Conservation (phyloP, 2,797 vertebrate genomes). For the Valencia hispanica region DNA sequence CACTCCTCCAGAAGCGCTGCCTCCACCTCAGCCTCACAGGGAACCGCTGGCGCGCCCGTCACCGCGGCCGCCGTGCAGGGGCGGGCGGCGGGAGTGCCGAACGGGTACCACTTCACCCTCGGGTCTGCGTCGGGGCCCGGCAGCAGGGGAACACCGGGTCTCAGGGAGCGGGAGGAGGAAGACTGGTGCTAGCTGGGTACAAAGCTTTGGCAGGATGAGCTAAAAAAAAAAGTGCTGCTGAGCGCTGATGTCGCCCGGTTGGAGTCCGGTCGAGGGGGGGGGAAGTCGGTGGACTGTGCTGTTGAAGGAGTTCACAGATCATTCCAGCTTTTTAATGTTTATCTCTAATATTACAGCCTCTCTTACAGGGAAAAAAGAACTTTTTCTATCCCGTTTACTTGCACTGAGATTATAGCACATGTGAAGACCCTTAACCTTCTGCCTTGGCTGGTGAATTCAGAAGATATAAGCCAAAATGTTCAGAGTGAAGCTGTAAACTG, state of each 20-base stretch:
- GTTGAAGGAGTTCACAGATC: conserved; percentile 51
- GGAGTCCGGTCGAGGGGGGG: conserved; percentile 19
- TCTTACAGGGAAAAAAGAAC: conserved; percentile 45
- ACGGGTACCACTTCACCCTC: conserved; percentile 94
- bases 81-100: conserved; percentile 88
- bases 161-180: conserved; percentile 89
- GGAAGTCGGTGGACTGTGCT: conserved; percentile 46
- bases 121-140: conserved; percentile 79
- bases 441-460: conserved; percentile 68
- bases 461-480: conserved; percentile 68
- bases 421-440: conserved; percentile 64
- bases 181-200: conserved; percentile 92
- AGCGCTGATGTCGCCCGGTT: conserved; percentile 25
- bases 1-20: conserved; percentile 86
- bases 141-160: conserved; percentile 84
- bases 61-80: conserved; percentile 83
- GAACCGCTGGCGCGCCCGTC: conserved; percentile 68
- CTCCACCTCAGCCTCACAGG: conserved; percentile 58
- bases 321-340: conserved; percentile 68
- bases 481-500: conserved; percentile 35
- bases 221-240: conserved; percentile 19
- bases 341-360: conserved; percentile 18
- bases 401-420: conserved; percentile 72
- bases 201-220: conserved; percentile 1
- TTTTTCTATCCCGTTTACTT: conserved; percentile 69